These are phyloP conservation scores for Heliconius congener DNA, from an alignment of 1,140 invertebrate genomes.

Conservation along the genomic window DNA sequence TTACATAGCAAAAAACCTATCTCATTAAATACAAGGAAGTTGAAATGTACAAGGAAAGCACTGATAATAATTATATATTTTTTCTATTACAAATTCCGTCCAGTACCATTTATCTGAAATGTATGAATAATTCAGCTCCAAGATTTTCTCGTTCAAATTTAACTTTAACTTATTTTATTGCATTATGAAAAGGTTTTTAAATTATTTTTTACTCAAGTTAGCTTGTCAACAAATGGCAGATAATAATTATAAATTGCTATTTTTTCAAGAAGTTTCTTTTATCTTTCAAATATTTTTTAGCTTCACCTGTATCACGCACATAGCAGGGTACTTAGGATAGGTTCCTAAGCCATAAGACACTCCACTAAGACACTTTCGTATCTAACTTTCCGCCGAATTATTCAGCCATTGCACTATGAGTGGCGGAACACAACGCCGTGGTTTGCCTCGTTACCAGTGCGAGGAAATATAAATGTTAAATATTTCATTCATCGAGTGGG, in stretches of 20 bases:
- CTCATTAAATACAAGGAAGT: conserved; percentile 7
- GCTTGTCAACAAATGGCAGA: neutral
- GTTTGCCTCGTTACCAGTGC: no score
- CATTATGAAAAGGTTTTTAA: neutral
- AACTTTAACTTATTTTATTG: conserved; percentile 13
- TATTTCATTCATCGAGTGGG: no score
- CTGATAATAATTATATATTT: conserved; percentile 11
- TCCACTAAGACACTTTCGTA: no score
- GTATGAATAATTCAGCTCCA: conserved; percentile 10
- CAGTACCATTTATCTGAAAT: conserved; percentile 10
- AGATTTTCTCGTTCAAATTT: conserved; percentile 11
- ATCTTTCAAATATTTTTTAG: no score
- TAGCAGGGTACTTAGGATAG: no score
- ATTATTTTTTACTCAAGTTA: neutral
- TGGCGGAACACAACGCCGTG: no score
- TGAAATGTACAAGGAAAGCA: conserved; percentile 3
- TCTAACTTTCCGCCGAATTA: no score
- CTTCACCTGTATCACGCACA: no score
- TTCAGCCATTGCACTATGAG: no score
- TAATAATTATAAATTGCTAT: neutral
- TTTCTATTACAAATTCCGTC: conserved; percentile 12
- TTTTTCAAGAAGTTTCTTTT: no score
- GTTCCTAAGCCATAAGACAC: no score
- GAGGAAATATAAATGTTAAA: no score
- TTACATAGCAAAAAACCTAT: conserved; percentile 6